Percentiles rank a stretch among this genome's conserved stretches.
phyloP scores from a whole-genome alignment of 2,113 vertebrate species.

The Callaeas wilsoni region DNA sequence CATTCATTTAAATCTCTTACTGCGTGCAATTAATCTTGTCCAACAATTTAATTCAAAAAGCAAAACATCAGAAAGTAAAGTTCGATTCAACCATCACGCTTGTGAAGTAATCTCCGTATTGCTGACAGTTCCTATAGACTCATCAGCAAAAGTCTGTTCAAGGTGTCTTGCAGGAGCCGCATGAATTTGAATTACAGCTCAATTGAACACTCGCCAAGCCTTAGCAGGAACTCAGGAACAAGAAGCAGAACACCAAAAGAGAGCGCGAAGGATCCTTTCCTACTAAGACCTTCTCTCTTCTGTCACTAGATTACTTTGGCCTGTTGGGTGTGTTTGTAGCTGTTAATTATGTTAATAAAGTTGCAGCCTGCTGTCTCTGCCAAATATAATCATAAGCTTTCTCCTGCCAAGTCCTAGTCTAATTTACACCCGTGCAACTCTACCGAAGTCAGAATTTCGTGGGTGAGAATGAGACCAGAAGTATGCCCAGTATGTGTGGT shows the following conservation, averaged over 20 bases:
- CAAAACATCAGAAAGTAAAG: constrained; percentile 77
- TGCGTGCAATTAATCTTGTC: constrained; percentile 78
- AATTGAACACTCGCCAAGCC: constrained; percentile 70
- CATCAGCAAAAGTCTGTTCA: constrained; percentile 64
- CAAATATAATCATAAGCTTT: constrained; percentile 59
- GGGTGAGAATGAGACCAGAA: constrained; percentile 58
- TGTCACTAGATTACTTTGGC: constrained; percentile 49
- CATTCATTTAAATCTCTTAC: constrained; percentile 76
- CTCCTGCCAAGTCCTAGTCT: constrained; percentile 56
- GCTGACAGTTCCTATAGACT: constrained; percentile 73
- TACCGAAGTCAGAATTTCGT: constrained; percentile 28
- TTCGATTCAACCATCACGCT: constrained; percentile 66
- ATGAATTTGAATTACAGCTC: constrained; percentile 72
- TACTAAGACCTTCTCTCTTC: constrained; percentile 41
- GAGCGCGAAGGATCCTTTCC: constrained; percentile 16
- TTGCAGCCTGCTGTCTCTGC: constrained; percentile 56
- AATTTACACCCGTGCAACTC: constrained; percentile 48
- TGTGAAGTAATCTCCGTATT: constrained; percentile 69
- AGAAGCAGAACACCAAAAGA: constrained; percentile 51
- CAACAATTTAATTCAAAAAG: constrained; percentile 77
- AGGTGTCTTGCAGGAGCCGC: constrained; percentile 64
- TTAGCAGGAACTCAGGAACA: constrained; percentile 40
- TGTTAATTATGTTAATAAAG: constrained; percentile 68
- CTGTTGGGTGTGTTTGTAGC: constrained; percentile 60
- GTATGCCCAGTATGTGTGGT: constrained; percentile 46